These are phyloP conservation scores for Tapirus terrestris DNA, from an alignment of 2,113 vertebrate species.

Conservation along the genomic window DNA sequence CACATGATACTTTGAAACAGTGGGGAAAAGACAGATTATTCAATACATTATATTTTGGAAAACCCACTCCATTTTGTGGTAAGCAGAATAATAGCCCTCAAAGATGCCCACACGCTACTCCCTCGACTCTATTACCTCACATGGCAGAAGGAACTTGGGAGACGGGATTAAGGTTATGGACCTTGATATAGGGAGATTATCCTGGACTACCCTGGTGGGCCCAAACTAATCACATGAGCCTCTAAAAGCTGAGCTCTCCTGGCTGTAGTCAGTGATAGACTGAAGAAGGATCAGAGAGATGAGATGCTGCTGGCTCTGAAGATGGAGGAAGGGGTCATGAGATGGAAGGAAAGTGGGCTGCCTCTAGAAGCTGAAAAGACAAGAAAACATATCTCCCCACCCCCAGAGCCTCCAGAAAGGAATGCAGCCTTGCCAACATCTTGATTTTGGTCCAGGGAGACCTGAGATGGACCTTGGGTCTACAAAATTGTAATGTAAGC, in stretches of 20 bases:
- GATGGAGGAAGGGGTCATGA: neutral
- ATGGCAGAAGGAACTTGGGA: neutral
- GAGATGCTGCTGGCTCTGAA: neutral
- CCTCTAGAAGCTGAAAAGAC: neutral
- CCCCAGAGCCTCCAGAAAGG: neutral
- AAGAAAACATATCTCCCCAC: too few relatives aligned
- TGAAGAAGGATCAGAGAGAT: neutral
- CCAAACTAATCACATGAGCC: neutral
- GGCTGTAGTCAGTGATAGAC: too few relatives aligned
- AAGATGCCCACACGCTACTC: neutral
- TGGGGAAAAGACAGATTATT: neutral
- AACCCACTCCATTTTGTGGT: neutral
- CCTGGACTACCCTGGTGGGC: accelerated
- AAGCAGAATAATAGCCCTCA: neutral
- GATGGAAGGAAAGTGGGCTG: accelerated
- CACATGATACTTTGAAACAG: neutral
- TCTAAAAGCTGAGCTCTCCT: neutral
- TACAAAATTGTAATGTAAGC: neutral
- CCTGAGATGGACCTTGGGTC: accelerated
- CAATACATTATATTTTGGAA: neutral
- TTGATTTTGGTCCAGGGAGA: neutral
- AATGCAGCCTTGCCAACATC: accelerated
- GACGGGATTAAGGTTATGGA: neutral
- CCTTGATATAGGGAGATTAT: neutral
- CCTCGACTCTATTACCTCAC: neutral